phyloP scores from a whole-genome alignment of 2,888 invertebrate genomes.

The Mythimna lalbum region DNA sequence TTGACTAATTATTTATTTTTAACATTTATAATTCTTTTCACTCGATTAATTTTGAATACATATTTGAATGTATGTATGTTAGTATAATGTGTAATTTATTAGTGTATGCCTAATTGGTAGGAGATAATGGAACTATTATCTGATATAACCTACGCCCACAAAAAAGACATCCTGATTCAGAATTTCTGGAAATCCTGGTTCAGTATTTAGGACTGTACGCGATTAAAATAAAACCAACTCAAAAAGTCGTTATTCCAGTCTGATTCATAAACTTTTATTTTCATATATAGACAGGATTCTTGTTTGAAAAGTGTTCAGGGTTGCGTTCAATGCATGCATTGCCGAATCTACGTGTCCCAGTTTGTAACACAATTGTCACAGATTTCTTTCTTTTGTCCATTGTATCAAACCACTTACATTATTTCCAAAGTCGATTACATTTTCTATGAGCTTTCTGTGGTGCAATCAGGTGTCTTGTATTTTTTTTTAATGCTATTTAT shows the following conservation, averaged over 20 bases:
- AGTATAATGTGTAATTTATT: no score
- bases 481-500: not conserved
- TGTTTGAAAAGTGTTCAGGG: constrained; percentile 50
- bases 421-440: constrained; percentile 34
- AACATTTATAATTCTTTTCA: no score
- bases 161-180: no score
- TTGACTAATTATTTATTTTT: no score
- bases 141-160: no score
- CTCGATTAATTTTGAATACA: no score
- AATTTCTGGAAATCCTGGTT: not conserved
- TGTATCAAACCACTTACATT: constrained; percentile 26
- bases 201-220: not conserved
- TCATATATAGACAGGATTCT: constrained; percentile 37
- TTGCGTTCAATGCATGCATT: constrained; percentile 36
- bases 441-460: constrained; percentile 23
- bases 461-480: not conserved
- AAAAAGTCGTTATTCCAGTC: not conserved
- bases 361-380: constrained; percentile 41
- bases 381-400: constrained; percentile 51
- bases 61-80: no score
- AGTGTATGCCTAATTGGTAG: no score
- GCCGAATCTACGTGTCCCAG: constrained; percentile 39
- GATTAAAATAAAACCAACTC: not conserved
- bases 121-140: no score
- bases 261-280: not conserved